phyloP scores from a whole-genome alignment of 2,113 vertebrate genomes.

The Herpetotheres cachinnans region DNA sequence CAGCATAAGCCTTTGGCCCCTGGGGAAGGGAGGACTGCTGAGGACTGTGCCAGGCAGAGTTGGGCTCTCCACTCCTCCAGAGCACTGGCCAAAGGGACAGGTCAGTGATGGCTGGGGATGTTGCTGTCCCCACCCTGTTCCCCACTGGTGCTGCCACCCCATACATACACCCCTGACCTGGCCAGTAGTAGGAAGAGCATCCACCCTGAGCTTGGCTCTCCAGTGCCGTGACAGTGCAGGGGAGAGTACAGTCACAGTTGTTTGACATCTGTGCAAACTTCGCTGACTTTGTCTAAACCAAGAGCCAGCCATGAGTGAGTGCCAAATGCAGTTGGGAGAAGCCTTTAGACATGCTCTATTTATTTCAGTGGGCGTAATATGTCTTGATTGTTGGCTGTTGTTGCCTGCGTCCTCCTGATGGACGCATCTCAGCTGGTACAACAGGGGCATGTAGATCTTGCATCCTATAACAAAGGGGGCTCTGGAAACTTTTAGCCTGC shows the following conservation, averaged over 20 bases:
- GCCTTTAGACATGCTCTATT: neutral
- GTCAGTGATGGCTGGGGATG: neutral
- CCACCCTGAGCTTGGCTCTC: neutral
- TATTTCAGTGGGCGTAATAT: neutral
- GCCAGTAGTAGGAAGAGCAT: fast-evolving
- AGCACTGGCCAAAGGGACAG: neutral
- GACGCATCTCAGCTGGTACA: neutral
- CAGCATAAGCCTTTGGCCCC: neutral
- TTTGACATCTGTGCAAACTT: neutral
- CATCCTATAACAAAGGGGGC: neutral
- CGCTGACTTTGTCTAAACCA: neutral
- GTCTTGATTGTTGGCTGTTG: neutral
- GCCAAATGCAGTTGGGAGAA: neutral
- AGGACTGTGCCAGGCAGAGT: neutral
- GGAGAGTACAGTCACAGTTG: neutral
- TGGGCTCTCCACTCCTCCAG: neutral
- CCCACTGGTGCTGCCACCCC: neutral
- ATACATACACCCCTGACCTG: neutral
- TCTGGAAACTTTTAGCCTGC: neutral
- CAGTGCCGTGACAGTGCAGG: fast-evolving
- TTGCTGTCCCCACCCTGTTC: neutral
- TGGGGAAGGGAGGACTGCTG: neutral
- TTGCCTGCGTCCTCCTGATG: neutral
- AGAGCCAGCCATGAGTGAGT: neutral
- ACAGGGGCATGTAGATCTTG: neutral